A percentile compares a stretch with the other conserved stretches of the same genome.
Conservation (phyloP, 1,140 invertebrate species). For the Glomeris maerens region DNA sequence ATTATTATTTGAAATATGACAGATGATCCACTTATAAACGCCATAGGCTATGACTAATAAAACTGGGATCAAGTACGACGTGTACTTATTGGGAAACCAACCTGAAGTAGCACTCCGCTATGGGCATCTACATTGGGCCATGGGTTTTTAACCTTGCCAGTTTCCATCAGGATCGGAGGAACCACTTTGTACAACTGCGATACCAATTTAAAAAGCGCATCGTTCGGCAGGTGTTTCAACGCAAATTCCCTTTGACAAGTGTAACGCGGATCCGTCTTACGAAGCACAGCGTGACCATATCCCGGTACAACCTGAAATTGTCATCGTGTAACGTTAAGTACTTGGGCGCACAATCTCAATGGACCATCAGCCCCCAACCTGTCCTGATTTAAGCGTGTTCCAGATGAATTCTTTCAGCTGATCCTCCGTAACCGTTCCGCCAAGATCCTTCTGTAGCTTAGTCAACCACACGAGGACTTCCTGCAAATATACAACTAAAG, state of each 20-base stretch:
- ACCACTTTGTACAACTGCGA: conserved; percentile 88
- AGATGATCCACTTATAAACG: too few relatives aligned
- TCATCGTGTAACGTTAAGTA: background rate
- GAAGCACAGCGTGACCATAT: conserved; percentile 90
- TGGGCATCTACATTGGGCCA: conserved; percentile 99
- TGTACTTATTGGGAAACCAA: too few relatives aligned
- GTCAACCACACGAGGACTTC: conserved; percentile 68
- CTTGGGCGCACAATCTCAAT: background rate
- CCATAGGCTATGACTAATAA: too few relatives aligned
- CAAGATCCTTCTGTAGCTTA: conserved; percentile 62
- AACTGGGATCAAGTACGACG: too few relatives aligned
- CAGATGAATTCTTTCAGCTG: conserved; percentile 84
- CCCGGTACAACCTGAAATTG: conserved; percentile 70
- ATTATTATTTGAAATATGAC: too few relatives aligned
- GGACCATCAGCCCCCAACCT: conserved; percentile 31
- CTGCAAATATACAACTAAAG: conserved; percentile 12
- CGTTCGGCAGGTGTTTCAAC: conserved; percentile 81
- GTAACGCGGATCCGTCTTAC: conserved; percentile 91
- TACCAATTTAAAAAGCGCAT: conserved; percentile 80
- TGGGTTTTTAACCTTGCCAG: conserved; percentile 95
- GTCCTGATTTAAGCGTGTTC: conserved; percentile 85
- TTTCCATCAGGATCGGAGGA: conserved; percentile 78
- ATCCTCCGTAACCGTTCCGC: conserved; percentile 66
- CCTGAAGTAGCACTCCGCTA: conserved; percentile 78
- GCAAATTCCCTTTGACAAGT: conserved; percentile 91